Evolutionary conservation across 2,797 vertebrate genomes (phyloP).

Genomic region (Siniperca obscura): DNA sequence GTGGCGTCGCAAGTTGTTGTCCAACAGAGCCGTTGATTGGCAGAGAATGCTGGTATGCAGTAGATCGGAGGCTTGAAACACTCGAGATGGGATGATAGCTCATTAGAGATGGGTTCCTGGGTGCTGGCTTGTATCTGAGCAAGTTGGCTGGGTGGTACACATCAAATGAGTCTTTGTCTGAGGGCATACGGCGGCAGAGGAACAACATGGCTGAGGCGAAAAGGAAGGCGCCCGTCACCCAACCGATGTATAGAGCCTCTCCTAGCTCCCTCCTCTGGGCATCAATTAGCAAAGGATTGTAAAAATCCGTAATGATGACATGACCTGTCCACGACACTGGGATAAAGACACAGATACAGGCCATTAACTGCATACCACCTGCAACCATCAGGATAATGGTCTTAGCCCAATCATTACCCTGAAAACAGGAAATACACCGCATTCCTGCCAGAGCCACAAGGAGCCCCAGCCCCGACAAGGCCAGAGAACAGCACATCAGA

Average conservation of each 20-base stretch:
- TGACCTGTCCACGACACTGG: constrained; percentile 92
- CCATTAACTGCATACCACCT: constrained; percentile 87
- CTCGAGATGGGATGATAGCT: constrained; percentile 69
- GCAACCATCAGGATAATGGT: constrained; percentile 82
- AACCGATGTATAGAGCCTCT: constrained; percentile 93
- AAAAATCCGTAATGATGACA: constrained; percentile 90
- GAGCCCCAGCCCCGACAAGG: constrained; percentile 84
- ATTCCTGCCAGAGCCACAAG: constrained; percentile 85
- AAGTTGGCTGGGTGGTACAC: constrained; percentile 58
- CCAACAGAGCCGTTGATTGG: constrained; percentile 35
- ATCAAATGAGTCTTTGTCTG: constrained; percentile 66
- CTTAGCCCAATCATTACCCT: constrained; percentile 70
- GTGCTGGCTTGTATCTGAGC: constrained; percentile 46
- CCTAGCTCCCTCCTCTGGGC: constrained; percentile 92
- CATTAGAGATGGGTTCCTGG: constrained; percentile 38
- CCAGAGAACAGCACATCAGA: constrained; percentile 89
- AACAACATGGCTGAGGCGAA: constrained; percentile 85
- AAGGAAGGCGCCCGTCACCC: constrained; percentile 88
- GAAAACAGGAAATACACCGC: constrained; percentile 82
- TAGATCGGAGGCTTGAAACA: constrained; percentile 52
- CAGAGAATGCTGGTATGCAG: constrained; percentile 40
- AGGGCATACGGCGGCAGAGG: constrained; percentile 78
- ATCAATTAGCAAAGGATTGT: constrained; percentile 86
- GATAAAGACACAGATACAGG: constrained; percentile 87
- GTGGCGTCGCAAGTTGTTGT: constrained; percentile 37